Base-by-base conservation (phyloP, 1,140 invertebrate genomes). In the Paraescarpia echinospica region DNA sequence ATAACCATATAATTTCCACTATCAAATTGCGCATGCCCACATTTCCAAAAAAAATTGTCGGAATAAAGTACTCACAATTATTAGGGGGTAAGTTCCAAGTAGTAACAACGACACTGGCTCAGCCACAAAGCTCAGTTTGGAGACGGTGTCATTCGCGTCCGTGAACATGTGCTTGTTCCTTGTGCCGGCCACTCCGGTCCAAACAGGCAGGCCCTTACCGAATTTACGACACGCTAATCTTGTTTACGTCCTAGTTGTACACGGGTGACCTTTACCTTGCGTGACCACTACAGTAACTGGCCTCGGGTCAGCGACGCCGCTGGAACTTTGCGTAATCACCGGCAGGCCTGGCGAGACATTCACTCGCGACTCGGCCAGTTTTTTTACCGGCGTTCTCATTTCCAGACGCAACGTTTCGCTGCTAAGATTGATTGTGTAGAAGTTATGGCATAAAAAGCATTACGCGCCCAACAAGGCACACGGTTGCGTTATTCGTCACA, bases 221-320 rank as follows among this genome's bases (percentile, higher is more conserved):
- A 77, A 77, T 77, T 77, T 77, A 77, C 59, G 59, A 77, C 59
- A 77, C 59, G 59, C 59, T 77, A 77, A 77, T 77, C 59, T 77
- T 77, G 59, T 77, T 77, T 77, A 77, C 59, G 59, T 77, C 12
- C 59, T 77, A 18, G 59, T 31, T 77, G 59, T 22, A 77, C 59
- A 77, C 59, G 59, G 22, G 59, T 31, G 59, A 77, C 59, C 59
- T 77, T 77, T 77, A 77, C 59, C 59, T 77, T 77, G 59, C 59
- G 59, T 77, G 59, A 77, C 59, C 59, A 77, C 59, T 77, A 77
- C n/a, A n/a, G n/a, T n/a, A n/a, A n/a, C 59, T 77, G 59, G 59
- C 59, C 59, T 77, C 59, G 59, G 59, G 59, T 77, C 59, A 77
- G 59, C 59, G 59, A 77, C 59, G 59, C 59, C 59, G 59, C 59